Percentiles rank a stretch among this genome's conserved stretches.
These are phyloP conservation scores for Neoniphon sammara DNA, from an alignment of 2,797 vertebrate species.

Conservation along the genomic window DNA sequence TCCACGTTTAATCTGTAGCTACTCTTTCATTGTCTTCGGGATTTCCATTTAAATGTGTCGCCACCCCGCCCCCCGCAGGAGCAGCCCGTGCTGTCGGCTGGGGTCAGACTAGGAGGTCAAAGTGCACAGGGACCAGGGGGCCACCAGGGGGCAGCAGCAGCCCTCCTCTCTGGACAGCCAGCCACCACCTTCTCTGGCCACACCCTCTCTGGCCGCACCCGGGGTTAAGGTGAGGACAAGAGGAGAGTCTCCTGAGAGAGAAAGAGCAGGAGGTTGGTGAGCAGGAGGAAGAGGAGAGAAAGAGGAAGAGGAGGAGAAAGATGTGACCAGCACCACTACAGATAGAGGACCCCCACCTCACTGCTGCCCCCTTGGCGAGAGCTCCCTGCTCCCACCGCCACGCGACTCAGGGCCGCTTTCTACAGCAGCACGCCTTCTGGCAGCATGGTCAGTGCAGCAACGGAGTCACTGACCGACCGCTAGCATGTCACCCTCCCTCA, in stretches of 20 bases:
- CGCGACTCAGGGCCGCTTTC: constrained; percentile 84
- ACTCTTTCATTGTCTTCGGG: background rate
- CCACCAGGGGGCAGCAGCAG: constrained; percentile 88
- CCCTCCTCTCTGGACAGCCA: constrained; percentile 83
- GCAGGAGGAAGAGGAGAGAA: constrained; percentile 65
- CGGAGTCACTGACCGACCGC: constrained; percentile 46
- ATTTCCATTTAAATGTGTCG: constrained; percentile 20
- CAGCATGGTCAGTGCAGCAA: constrained; percentile 49
- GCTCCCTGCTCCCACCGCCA: constrained; percentile 69
- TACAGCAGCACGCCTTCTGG: constrained; percentile 75
- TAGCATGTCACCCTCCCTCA: constrained; percentile 38
- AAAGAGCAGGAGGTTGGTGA: constrained; percentile 70
- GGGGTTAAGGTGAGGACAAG: constrained; percentile 67
- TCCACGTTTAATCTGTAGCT: background rate
- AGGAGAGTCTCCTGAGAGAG: constrained; percentile 51
- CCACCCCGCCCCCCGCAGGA: constrained; percentile 42
- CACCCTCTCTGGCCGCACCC: constrained; percentile 79
- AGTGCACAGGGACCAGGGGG: constrained; percentile 77
- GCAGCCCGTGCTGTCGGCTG: constrained; percentile 77
- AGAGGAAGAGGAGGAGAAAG: constrained; percentile 52
- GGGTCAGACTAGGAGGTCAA: constrained; percentile 64
- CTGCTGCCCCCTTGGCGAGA: constrained; percentile 82
- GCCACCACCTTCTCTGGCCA: constrained; percentile 79
- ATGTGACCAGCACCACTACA: constrained; percentile 44
- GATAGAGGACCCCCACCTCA: constrained; percentile 82